phyloP scores from a whole-genome alignment of 2,888 invertebrate species.

The Keiferia lycopersicella region DNA sequence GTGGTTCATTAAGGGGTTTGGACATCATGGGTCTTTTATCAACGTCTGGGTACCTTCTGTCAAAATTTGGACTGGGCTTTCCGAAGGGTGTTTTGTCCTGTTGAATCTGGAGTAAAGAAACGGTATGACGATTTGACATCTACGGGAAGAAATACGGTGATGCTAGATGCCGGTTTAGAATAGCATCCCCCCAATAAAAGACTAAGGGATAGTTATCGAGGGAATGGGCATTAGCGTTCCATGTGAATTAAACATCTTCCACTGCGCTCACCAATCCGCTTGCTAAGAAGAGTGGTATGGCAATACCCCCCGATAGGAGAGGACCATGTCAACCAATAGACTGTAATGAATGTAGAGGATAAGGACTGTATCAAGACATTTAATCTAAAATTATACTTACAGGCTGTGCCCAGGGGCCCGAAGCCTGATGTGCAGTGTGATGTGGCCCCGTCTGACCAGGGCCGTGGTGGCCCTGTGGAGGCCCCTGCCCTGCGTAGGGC shows the following conservation, averaged over 20 bases:
- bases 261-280: too few relatives aligned
- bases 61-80: constrained; percentile 41
- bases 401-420: neutral
- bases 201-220: too few relatives aligned
- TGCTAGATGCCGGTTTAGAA: too few relatives aligned
- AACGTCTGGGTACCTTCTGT: constrained; percentile 37
- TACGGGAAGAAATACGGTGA: too few relatives aligned
- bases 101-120: neutral
- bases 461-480: neutral
- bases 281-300: too few relatives aligned
- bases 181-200: too few relatives aligned
- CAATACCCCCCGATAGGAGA: too few relatives aligned
- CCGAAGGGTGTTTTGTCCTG: constrained; percentile 24
- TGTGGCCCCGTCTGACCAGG: neutral
- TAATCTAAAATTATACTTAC: constrained; percentile 15
- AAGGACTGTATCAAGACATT: too few relatives aligned
- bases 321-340: too few relatives aligned
- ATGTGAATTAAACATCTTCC: too few relatives aligned
- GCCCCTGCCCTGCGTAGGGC: neutral
- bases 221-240: too few relatives aligned
- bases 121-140: neutral
- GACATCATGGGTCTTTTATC: constrained; percentile 35
- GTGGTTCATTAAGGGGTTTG: neutral
- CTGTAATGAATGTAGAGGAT: too few relatives aligned
- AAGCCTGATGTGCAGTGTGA: neutral